Percentiles rank a stretch among this genome's conserved stretches.
Evolutionary conservation across 2,888 invertebrate species (phyloP).

Genomic region (Ashinkailepas kermadecensis): DNA sequence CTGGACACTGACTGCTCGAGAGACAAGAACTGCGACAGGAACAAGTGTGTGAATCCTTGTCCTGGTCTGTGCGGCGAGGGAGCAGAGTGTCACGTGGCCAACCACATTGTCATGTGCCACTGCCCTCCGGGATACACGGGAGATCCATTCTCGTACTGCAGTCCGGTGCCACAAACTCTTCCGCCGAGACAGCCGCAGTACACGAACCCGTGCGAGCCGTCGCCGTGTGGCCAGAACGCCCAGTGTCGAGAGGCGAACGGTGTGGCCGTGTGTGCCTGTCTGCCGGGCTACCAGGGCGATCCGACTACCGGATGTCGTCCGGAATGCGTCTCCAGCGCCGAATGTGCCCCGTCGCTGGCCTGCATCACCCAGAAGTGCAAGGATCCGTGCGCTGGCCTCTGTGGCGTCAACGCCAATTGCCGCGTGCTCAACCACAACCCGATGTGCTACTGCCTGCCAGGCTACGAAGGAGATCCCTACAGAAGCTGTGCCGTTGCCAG

Average conservation of each 20-base stretch:
- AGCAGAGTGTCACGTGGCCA: constrained; percentile 63
- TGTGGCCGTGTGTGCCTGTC: constrained; percentile 57
- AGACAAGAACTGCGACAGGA: constrained; percentile 58
- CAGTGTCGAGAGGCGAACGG: constrained; percentile 47
- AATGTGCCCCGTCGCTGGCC: constrained; percentile 66
- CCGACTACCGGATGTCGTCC: constrained; percentile 65
- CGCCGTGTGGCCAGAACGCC: constrained; percentile 79
- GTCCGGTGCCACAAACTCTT: constrained; percentile 40
- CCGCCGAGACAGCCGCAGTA: constrained; percentile 13
- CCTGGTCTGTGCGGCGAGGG: constrained; percentile 71
- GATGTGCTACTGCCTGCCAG: constrained; percentile 62
- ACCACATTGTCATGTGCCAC: constrained; percentile 67
- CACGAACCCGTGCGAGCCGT: constrained; percentile 64
- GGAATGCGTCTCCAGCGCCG: constrained; percentile 73
- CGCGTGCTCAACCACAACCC: constrained; percentile 66
- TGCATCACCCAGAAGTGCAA: constrained; percentile 63
- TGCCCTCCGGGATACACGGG: constrained; percentile 63
- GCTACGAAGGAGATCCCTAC: constrained; percentile 68
- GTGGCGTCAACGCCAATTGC: constrained; percentile 49
- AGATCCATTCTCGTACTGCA: constrained; percentile 51
- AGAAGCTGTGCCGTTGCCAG: constrained; percentile 52
- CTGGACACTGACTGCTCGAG: constrained; percentile 71
- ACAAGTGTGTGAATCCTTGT: constrained; percentile 57
- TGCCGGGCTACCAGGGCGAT: constrained; percentile 65
- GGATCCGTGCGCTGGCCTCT: constrained; percentile 65